Percentiles rank a stretch among this genome's conserved stretches.
Conservation (phyloP, 2,888 invertebrate species). For the Agrochola lychnidis region DNA sequence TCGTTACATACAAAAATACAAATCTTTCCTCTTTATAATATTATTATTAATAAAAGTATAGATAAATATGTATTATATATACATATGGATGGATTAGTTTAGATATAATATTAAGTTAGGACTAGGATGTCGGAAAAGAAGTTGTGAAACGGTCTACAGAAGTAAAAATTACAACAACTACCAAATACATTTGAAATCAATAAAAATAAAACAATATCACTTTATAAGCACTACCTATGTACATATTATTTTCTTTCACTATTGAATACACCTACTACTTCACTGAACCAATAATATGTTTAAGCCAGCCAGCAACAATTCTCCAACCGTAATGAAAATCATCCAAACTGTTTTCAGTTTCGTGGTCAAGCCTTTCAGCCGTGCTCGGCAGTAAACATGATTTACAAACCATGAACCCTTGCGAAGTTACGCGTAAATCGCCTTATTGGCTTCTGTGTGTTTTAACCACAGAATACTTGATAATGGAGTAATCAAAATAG, state of each 20-base stretch:
- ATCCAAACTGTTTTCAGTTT: neutral
- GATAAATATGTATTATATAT: too few relatives aligned
- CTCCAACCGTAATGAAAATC: neutral
- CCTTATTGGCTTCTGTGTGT: neutral
- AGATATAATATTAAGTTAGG: too few relatives aligned
- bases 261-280: neutral
- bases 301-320: neutral
- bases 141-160: neutral
- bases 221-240: neutral
- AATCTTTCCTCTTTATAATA: too few relatives aligned
- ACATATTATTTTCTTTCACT: neutral
- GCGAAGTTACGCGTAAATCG: slow-evolving; percentile 6
- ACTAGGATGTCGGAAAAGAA: too few relatives aligned
- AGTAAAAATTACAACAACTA: too few relatives aligned
- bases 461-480: slow-evolving; percentile 1
- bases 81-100: too few relatives aligned
- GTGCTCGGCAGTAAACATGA: neutral
- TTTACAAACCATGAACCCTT: slow-evolving; percentile 8
- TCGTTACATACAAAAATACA: too few relatives aligned
- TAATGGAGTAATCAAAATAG: neutral
- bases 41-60: too few relatives aligned
- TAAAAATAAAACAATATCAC: neutral
- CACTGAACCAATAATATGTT: neutral
- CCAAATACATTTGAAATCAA: neutral
- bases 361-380: neutral